Conservation (phyloP, 1,140 invertebrate species). For the Pseudomyrmex cubaensis region DNA sequence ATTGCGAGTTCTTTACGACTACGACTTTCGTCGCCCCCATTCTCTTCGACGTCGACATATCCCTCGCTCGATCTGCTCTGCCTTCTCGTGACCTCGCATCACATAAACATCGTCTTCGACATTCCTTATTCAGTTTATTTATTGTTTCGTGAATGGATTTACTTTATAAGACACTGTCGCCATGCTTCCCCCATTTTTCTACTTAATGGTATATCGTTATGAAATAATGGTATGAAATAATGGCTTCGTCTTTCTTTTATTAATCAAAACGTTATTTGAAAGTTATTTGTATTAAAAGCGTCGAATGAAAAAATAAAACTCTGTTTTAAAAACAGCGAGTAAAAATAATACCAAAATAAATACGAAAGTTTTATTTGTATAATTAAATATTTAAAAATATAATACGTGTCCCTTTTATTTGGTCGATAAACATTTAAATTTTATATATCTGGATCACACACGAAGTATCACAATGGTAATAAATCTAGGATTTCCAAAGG, state of each 20-base stretch:
- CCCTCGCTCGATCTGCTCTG: constrained; percentile 36
- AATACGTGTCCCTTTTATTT: constrained; percentile 3
- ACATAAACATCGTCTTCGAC: constrained; percentile 34
- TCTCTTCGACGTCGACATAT: constrained; percentile 51
- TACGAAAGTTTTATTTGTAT: constrained; percentile 4
- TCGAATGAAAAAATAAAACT: background rate
- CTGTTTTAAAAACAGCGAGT: background rate
- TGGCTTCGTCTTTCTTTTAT: too few relatives aligned
- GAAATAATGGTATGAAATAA: too few relatives aligned
- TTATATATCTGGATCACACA: constrained; percentile 18
- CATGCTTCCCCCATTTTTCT: background rate
- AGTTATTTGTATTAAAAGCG: background rate
- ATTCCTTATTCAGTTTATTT: constrained; percentile 42
- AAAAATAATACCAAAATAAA: background rate
- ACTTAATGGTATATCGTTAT: too few relatives aligned
- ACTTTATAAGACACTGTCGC: constrained; percentile 1
- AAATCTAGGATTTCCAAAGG: background rate
- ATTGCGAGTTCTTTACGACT: constrained; percentile 62
- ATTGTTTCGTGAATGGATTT: constrained; percentile 33
- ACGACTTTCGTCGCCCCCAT: constrained; percentile 60
- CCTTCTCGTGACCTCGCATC: background rate
- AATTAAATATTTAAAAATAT: constrained; percentile 34
- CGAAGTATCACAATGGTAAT: constrained; percentile 3
- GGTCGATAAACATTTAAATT: constrained; percentile 25
- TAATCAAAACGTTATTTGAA: background rate